Conservation (phyloP, 2,113 vertebrate species). For the Misgurnus anguillicaudatus region DNA sequence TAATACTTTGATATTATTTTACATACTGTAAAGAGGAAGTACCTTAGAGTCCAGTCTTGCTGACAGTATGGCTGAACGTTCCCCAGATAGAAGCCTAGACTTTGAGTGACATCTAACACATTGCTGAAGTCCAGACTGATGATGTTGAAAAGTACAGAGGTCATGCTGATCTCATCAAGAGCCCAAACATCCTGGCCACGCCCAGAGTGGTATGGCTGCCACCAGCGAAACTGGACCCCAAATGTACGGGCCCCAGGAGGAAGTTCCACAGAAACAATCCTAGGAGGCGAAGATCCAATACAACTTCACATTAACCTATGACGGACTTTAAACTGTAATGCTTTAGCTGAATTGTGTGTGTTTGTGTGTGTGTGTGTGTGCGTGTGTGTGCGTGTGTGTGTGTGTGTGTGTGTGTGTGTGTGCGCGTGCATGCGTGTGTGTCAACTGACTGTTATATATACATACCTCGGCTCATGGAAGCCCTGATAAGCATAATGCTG, state of each 20-base stretch:
- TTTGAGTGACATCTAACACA: constrained; percentile 93
- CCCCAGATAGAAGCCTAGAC: constrained; percentile 95
- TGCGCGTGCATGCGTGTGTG: background rate
- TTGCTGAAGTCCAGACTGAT: constrained; percentile 97
- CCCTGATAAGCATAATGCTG: constrained; percentile 93
- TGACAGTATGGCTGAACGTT: constrained; percentile 95
- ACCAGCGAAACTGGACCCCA: constrained; percentile 98
- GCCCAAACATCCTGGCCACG: constrained; percentile 96
- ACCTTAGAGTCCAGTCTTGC: constrained; percentile 98
- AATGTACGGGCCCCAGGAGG: constrained; percentile 88
- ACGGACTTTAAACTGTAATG: too few relatives aligned
- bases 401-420: too few relatives aligned
- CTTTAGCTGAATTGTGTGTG: background rate
- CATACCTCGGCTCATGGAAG: constrained; percentile 94
- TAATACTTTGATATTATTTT: too few relatives aligned
- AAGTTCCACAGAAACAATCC: constrained; percentile 95
- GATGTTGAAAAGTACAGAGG: constrained; percentile 94
- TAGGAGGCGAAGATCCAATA: constrained; percentile 57
- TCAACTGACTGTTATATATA: background rate
- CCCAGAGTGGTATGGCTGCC: constrained; percentile 96
- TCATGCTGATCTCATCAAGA: constrained; percentile 97
- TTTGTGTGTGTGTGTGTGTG: background rate
- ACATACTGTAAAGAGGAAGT: background rate
- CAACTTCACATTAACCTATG: background rate
- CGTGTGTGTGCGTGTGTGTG: too few relatives aligned